Conservation (phyloP, 1,140 invertebrate species). For the Bemisia tabaci region DNA sequence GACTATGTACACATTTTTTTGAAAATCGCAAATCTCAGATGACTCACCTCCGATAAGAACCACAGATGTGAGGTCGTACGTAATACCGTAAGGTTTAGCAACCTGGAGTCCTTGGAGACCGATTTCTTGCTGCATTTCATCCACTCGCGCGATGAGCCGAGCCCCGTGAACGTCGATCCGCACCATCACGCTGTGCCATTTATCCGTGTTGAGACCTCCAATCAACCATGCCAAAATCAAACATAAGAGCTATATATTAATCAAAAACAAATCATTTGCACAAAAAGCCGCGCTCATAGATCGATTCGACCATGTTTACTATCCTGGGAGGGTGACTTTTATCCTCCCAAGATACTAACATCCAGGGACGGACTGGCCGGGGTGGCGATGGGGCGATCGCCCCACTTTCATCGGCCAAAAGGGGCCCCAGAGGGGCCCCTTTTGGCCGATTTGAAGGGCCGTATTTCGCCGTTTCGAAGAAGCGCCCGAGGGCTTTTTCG, state of each 20-base stretch:
- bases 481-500: no score
- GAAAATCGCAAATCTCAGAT: no score
- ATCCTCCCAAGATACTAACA: no score
- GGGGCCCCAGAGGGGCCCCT: no score
- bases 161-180: slow-evolving; percentile 68
- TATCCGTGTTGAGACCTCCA: slow-evolving; percentile 61
- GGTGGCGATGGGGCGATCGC: no score
- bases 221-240: no score
- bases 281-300: not conserved
- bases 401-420: no score
- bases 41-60: slow-evolving; percentile 72
- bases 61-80: slow-evolving; percentile 66
- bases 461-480: no score
- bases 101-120: slow-evolving; percentile 62
- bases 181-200: slow-evolving; percentile 77
- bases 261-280: not conserved
- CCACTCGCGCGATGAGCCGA: slow-evolving; percentile 66
- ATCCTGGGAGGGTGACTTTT: not conserved
- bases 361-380: no score
- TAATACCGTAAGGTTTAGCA: slow-evolving; percentile 67
- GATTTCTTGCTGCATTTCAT: slow-evolving; percentile 61
- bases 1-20: no score
- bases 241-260: no score
- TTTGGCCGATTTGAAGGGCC: no score
- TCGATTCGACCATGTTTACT: not conserved